Evolutionary conservation across 2,113 vertebrate genomes (phyloP), one percentile per base, ranked within the genome.

Genomic region (Bostrychus sinensis): DNA sequence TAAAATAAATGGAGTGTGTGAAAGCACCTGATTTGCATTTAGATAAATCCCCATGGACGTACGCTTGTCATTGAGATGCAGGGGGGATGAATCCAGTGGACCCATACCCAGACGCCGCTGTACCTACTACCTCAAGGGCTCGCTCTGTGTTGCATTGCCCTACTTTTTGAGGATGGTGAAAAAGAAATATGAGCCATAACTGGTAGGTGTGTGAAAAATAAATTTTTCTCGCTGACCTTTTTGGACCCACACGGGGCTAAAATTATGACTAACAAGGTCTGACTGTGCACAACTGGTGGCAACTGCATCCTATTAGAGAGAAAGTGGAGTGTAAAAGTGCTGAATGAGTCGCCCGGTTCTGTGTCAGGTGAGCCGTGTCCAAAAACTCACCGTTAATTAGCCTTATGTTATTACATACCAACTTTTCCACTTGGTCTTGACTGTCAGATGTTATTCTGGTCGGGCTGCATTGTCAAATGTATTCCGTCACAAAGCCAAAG

Each of bases 21-120:
- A 80, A 81, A 72, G 78, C 67, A 57, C 61, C 76, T 83, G 85
- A 87, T 89, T 87, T 87, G 83, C 87, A 87, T 87, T 88, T 87
- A 88, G 86, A 90, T 89, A 85, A 88, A 88, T 89, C 82, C 70
- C 75, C 36, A 62, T 78, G 75, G 82, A 89, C 80, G 46, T 80
- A 66, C 54, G 80, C 56, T 54, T 87, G 82, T 83, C 82, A 82
- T 82, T 86, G 83, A 85, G 80, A 87, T 85, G 62, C 85, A 83
- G 57, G 69, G 59, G 16, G 67, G 71, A 59, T 82, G 72, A 55
- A 82, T 73, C 57, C 64, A 53, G 69, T 55, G 56, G 39, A 68
- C 75, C 74, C 66, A 72, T 55, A 69, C 72, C 17, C 59, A 68
- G 67, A 34, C 58, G 14, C 37, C 36, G 28, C 54, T 4, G 48